Evolutionary conservation across 2,113 vertebrate genomes (phyloP).

Genomic region (Chrysemys picta): DNA sequence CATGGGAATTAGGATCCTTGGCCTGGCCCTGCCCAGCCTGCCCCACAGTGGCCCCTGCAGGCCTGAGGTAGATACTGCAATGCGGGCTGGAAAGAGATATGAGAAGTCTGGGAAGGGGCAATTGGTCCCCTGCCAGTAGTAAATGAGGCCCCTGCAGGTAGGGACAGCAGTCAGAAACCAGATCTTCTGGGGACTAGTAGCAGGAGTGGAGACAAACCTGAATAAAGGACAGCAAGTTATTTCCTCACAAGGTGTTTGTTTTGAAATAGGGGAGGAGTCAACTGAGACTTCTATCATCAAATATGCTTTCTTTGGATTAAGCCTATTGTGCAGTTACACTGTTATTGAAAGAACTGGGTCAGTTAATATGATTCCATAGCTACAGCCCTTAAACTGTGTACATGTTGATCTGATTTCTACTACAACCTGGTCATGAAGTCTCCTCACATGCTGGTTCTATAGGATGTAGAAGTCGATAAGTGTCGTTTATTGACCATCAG

Average conservation of each 20-base stretch:
- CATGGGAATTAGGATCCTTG: too few relatives aligned
- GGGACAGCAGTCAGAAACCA: not conserved
- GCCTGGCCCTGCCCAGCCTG: too few relatives aligned
- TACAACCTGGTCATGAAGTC: not conserved
- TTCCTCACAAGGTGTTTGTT: too few relatives aligned
- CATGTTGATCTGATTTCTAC: not conserved
- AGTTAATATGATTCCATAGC: not conserved
- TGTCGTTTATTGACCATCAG: constrained; percentile 77
- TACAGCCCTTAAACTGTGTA: not conserved
- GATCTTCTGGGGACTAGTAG: not conserved
- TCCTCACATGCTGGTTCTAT: constrained; percentile 10
- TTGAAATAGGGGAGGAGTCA: too few relatives aligned
- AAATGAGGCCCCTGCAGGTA: too few relatives aligned
- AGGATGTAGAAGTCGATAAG: constrained; percentile 68
- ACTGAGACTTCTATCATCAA: too few relatives aligned
- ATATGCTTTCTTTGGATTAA: not conserved
- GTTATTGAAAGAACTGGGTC: not conserved
- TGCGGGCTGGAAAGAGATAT: too few relatives aligned
- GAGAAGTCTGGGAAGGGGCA: too few relatives aligned
- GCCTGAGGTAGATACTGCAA: too few relatives aligned
- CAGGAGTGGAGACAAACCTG: not conserved
- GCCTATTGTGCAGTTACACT: not conserved
- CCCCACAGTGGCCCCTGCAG: too few relatives aligned
- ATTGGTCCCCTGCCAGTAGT: too few relatives aligned
- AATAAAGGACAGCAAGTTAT: too few relatives aligned